Conservation (phyloP, 2,888 invertebrate genomes). For the Tachina fera region DNA sequence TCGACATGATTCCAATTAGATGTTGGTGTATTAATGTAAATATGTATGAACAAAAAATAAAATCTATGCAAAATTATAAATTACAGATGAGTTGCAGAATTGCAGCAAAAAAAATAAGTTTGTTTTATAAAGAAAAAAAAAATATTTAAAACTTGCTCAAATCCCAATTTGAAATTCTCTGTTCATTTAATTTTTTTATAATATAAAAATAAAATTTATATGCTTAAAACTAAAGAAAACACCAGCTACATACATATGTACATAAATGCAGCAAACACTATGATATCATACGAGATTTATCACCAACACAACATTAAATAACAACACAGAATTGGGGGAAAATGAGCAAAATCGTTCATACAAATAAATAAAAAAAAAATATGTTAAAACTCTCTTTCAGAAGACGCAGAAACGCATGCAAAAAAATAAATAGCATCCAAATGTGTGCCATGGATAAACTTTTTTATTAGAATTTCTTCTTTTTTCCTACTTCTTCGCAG, state of each 20-base stretch:
- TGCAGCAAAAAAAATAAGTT: constrained; percentile 29
- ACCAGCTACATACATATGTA: not conserved
- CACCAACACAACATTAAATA: constrained; percentile 41
- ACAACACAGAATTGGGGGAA: constrained; percentile 21
- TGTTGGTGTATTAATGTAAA: not conserved
- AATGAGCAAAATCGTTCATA: constrained; percentile 40
- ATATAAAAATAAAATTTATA: not conserved
- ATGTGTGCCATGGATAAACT: constrained; percentile 69
- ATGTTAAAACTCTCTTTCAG: constrained; percentile 63
- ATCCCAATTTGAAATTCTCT: constrained; percentile 25
- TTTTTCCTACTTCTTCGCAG: constrained; percentile 56
- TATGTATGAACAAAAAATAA: too few species aligned
- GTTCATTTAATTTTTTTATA: constrained; percentile 12
- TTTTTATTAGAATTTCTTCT: constrained; percentile 56
- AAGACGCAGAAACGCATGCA: constrained; percentile 69
- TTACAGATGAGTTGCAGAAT: constrained; percentile 13
- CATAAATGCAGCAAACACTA: not conserved
- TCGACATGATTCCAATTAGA: not conserved
- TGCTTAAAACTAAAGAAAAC: constrained; percentile 36
- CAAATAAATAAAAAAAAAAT: not conserved
- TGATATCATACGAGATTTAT: constrained; percentile 57
- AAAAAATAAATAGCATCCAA: constrained; percentile 70
- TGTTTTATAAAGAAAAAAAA: not conserved
- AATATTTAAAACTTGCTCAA: constrained; percentile 33
- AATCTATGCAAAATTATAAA: not conserved